phyloP scores from a whole-genome alignment of 2,113 vertebrate genomes.

The Oryzias melastigma region DNA sequence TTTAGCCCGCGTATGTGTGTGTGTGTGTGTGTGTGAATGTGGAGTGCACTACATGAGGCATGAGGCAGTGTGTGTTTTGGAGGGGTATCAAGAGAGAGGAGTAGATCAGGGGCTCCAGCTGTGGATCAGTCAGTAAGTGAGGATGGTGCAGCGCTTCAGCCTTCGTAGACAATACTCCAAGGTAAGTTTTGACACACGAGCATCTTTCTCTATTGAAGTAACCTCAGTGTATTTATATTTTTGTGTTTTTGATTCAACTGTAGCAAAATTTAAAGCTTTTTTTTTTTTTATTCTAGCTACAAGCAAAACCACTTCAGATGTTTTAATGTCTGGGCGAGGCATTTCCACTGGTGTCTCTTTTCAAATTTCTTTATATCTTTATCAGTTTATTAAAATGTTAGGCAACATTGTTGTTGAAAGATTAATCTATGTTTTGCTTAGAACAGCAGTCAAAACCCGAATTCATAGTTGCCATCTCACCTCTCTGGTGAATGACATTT shows the following conservation, averaged over 20 bases:
- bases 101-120: slow-evolving; percentile 48
- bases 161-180: slow-evolving; percentile 78
- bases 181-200: slow-evolving; percentile 63
- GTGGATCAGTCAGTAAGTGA: slow-evolving; percentile 53
- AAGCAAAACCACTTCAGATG: background rate
- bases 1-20: slow-evolving; percentile 27
- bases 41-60: slow-evolving; percentile 29
- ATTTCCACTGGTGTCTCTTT: slow-evolving; percentile 8
- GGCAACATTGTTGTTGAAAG: background rate
- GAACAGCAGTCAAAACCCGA: background rate
- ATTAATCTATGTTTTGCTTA: slow-evolving; percentile 6
- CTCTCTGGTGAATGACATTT: background rate
- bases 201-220: slow-evolving; percentile 15
- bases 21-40: slow-evolving; percentile 31
- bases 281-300: slow-evolving; percentile 2
- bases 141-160: slow-evolving; percentile 81
- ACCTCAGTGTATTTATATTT: slow-evolving; percentile 2
- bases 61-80: slow-evolving; percentile 46
- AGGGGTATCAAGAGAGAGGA: slow-evolving; percentile 37
- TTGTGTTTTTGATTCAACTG: slow-evolving; percentile 1
- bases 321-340: background rate
- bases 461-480: background rate
- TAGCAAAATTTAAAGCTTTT: background rate
- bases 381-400: slow-evolving; percentile 15
- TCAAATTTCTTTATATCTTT: background rate